These are phyloP conservation scores for Danio albolineatus DNA, from an alignment of 2,797 vertebrate genomes.

Conservation along the genomic window DNA sequence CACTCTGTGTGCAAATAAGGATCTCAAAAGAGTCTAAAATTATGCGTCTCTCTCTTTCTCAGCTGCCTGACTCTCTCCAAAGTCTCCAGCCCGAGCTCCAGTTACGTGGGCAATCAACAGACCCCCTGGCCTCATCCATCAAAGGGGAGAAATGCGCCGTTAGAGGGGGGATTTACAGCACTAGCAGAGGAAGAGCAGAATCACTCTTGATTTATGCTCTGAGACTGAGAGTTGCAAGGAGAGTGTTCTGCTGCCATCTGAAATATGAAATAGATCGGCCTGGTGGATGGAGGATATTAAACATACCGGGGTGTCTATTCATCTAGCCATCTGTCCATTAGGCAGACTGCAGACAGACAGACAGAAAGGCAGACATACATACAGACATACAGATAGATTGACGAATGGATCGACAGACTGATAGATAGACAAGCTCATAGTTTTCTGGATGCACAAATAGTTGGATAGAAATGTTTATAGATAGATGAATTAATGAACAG, in stretches of 20 bases:
- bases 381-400: background rate
- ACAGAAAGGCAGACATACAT: no score
- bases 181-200: conserved; percentile 76
- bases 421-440: no score
- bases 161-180: conserved; percentile 77
- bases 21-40: conserved; percentile 52
- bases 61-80: conserved; percentile 41
- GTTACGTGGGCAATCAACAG: conserved; percentile 67
- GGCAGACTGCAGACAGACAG: no score
- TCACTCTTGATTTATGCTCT: conserved; percentile 81
- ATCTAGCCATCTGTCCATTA: background rate
- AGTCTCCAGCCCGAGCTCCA: conserved; percentile 41
- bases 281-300: conserved; percentile 20
- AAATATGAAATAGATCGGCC: conserved; percentile 28
- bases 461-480: no score
- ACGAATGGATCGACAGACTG: background rate
- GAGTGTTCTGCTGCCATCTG: conserved; percentile 25
- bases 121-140: conserved; percentile 74
- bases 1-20: conserved; percentile 48
- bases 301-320: background rate
- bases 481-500: no score
- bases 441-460: no score
- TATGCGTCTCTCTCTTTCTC: conserved; percentile 41
- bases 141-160: conserved; percentile 72
- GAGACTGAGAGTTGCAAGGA: conserved; percentile 69